Evolutionary conservation across 2,113 vertebrate species (phyloP).

Genomic region (Aythya baeri): DNA sequence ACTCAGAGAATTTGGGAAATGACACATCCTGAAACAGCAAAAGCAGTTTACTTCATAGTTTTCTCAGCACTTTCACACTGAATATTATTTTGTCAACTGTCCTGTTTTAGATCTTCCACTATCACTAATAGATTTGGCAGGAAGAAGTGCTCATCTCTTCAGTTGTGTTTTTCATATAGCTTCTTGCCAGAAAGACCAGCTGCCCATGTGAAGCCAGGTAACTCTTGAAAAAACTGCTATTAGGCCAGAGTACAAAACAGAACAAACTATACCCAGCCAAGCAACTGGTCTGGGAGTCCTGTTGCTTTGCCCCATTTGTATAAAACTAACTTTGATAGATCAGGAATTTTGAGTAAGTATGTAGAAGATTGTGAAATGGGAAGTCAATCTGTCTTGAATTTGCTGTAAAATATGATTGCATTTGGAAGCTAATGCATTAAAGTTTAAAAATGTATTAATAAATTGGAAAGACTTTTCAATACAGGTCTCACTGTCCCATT

Average conservation of each 20-base stretch:
- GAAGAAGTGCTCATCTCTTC: neutral
- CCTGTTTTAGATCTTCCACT: neutral
- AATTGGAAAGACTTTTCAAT: neutral
- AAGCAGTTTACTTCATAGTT: neutral
- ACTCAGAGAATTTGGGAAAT: neutral
- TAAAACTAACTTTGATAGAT: neutral
- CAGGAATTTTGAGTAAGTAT: neutral
- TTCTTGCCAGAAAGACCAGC: neutral
- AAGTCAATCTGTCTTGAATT: neutral
- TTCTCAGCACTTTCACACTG: neutral
- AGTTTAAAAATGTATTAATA: neutral
- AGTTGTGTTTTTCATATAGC: neutral
- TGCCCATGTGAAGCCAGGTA: neutral
- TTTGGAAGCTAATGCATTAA: neutral
- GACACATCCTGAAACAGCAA: neutral
- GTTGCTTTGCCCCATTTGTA: neutral
- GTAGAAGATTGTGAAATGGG: neutral
- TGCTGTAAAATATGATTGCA: neutral
- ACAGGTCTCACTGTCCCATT: neutral
- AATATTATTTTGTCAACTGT: neutral
- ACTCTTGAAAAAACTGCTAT: neutral
- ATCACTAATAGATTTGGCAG: neutral
- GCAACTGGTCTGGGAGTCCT: neutral
- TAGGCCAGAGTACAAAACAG: neutral
- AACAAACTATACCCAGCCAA: too few species aligned